Evolutionary conservation across 2,113 vertebrate species (phyloP), one percentile per base, ranked within the genome.

Genomic region (Falcunculus frontatus): DNA sequence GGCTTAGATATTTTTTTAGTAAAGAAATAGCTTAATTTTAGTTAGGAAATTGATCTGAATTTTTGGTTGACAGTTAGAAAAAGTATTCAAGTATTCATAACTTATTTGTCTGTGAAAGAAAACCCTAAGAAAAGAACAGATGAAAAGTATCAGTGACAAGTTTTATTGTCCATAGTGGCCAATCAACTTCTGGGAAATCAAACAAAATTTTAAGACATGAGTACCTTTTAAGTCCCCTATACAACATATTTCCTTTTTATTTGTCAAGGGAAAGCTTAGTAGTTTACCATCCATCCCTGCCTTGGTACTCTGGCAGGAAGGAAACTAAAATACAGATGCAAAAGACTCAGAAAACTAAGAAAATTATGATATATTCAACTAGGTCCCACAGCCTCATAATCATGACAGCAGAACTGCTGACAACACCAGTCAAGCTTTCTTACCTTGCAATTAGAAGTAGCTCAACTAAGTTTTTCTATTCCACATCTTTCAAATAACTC

Each of bases 61-160:
- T 72, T 83, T 64, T 83, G 35, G 4, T 20, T 44, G 29, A 41
- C 73, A 64, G 5, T 57, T 64, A 56, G 19, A 69, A 93, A 92
- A 88, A 5, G 18, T 49, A 12, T 63, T 47, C 13, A 74, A 23
- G 8, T 39, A 82, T 67, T n/a, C 17, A 32, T 41, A 5, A 74
- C 47, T 42, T 67, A 27, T 41, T 82, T 75, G 2, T 27, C 30
- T 84, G 10, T 76, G 59, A 74, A 78, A 49, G 52, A 84, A 70
- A 81, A 44, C 2, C 4, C 8, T 73, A 37, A 57, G 14, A 67
- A 74, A 59, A 50, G 0, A 80, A 37, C 1, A 27, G 22, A 35
- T 7, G 0, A 41, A 78, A 94, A 41, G 1, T 52, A 56, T 26
- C 29, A 62, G 11, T 33, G 13, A 41, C 1, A 4, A 70, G 2